Evolutionary conservation across 37 sponge, comb jelly and placozoan genomes (phyloP).

Genomic region (Amphimedon queenslandica): DNA sequence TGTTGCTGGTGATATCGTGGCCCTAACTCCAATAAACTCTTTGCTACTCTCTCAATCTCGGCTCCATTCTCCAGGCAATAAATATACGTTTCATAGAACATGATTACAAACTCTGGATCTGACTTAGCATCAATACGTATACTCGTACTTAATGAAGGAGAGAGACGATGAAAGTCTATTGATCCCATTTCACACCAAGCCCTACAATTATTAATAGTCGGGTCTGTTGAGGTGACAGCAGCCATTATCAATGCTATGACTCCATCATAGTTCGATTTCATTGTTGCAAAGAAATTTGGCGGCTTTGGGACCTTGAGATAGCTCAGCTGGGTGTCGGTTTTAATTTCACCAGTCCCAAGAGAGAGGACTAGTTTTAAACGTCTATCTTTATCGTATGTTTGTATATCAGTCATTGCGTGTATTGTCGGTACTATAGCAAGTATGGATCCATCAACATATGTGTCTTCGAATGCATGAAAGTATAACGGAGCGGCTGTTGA

Average conservation of each 20-base stretch:
- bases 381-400: neutral
- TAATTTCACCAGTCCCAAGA: constrained; percentile 18
- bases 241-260: neutral
- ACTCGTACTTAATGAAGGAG: neutral
- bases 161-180: neutral
- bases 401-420: constrained; percentile 14
- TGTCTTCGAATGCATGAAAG: constrained; percentile 12
- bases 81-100: neutral
- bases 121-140: neutral
- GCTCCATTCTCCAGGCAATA: neutral
- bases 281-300: neutral
- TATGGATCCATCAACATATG: constrained; percentile 13
- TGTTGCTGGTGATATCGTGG: neutral
- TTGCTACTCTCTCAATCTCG: neutral
- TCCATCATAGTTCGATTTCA: neutral
- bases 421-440: constrained; percentile 5
- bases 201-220: neutral
- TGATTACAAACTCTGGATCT: neutral
- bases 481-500: constrained; percentile 22
- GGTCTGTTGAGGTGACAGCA: neutral
- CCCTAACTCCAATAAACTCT: neutral
- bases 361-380: constrained; percentile 12
- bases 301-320: neutral
- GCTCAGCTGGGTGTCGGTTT: neutral
- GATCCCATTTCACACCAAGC: neutral